Evolutionary conservation across 2,888 invertebrate genomes (phyloP).

Genomic region (Diabrotica balteata): DNA sequence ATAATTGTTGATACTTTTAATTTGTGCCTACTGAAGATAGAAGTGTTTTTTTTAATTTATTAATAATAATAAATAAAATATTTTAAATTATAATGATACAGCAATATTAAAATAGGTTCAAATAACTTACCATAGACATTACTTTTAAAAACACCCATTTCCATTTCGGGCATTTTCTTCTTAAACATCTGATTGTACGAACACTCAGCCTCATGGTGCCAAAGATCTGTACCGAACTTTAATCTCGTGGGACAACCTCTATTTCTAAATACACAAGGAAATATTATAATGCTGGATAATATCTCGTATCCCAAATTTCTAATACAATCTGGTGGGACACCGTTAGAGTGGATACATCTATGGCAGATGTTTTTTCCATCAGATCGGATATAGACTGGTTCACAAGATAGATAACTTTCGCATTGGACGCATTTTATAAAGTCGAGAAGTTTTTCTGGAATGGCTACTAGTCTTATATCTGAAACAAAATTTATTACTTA

Average conservation of each 20-base stretch:
- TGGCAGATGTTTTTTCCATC: slow-evolving; percentile 55
- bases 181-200: slow-evolving; percentile 47
- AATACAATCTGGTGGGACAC: slow-evolving; percentile 44
- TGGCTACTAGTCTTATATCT: slow-evolving; percentile 47
- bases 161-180: slow-evolving; percentile 31
- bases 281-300: slow-evolving; percentile 49
- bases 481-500: not conserved
- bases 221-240: slow-evolving; percentile 48
- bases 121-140: slow-evolving; percentile 49
- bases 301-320: slow-evolving; percentile 52
- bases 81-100: too few relatives aligned
- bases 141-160: slow-evolving; percentile 53
- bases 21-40: too few relatives aligned
- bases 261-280: slow-evolving; percentile 52
- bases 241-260: slow-evolving; percentile 43
- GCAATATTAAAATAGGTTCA: too few relatives aligned
- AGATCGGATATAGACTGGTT: slow-evolving; percentile 50
- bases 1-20: too few relatives aligned
- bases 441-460: slow-evolving; percentile 50
- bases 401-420: slow-evolving; percentile 52
- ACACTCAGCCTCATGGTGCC: slow-evolving; percentile 52
- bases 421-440: slow-evolving; percentile 53
- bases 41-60: too few relatives aligned
- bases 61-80: too few relatives aligned
- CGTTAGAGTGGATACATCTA: slow-evolving; percentile 51